These are phyloP conservation scores for Xylophagus ater DNA, from an alignment of 2,888 invertebrate species.

Conservation along the genomic window DNA sequence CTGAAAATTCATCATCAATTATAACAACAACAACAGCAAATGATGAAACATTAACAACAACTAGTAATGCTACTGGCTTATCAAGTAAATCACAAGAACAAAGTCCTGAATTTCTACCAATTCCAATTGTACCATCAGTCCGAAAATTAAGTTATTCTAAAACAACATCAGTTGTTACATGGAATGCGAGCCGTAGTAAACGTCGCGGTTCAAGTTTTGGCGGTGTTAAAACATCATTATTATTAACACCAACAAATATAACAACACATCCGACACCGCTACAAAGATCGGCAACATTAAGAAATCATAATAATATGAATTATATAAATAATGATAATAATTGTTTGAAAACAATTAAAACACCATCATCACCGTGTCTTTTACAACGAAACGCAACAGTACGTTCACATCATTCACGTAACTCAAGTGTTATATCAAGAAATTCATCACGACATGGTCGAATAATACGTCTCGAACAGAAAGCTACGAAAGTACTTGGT, in stretches of 20 bases:
- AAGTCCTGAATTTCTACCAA: constrained; percentile 39
- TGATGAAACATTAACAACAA: constrained; percentile 24
- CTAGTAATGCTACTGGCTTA: constrained; percentile 31
- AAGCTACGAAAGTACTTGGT: constrained; percentile 90
- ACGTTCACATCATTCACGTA: constrained; percentile 63
- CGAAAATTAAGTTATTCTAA: constrained; percentile 42
- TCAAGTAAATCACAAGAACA: constrained; percentile 20
- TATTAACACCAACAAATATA: constrained; percentile 44
- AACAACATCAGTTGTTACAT: constrained; percentile 52
- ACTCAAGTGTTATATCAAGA: constrained; percentile 69
- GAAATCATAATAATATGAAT: constrained; percentile 41
- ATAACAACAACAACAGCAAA: constrained; percentile 26
- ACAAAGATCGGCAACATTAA: constrained; percentile 49
- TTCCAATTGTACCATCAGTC: constrained; percentile 25
- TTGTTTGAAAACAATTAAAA: constrained; percentile 26
- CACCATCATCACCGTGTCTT: constrained; percentile 47
- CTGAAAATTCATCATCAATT: constrained; percentile 3
- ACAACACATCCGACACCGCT: constrained; percentile 38
- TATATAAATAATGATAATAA: constrained; percentile 16
- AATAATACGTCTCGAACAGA: constrained; percentile 81
- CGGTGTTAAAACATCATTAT: constrained; percentile 49
- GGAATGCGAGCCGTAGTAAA: constrained; percentile 55
- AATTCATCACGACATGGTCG: constrained; percentile 74
- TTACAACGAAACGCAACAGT: constrained; percentile 46
- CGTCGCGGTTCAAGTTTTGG: constrained; percentile 63